These are phyloP conservation scores for Schizopygopsis pylzovi DNA, from an alignment of 2,797 vertebrate genomes.

Conservation along the genomic window DNA sequence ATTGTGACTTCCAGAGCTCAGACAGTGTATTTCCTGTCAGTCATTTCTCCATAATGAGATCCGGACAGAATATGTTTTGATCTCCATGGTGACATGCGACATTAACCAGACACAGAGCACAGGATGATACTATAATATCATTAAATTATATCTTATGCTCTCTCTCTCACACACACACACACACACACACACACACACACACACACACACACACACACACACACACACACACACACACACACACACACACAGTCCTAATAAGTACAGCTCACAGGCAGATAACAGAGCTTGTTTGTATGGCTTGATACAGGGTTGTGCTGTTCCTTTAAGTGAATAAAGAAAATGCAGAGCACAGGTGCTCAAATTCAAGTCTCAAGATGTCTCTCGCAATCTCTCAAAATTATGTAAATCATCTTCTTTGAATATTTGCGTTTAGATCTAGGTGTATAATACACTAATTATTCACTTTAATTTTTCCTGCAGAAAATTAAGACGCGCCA, in stretches of 20 bases:
- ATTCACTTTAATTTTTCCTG: slow-evolving; percentile 74
- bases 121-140: slow-evolving; percentile 44
- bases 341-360: slow-evolving; percentile 69
- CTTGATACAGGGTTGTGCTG: slow-evolving; percentile 15
- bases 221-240: slow-evolving; percentile 1
- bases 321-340: slow-evolving; percentile 57
- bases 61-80: slow-evolving; percentile 66
- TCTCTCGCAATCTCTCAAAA: slow-evolving; percentile 66
- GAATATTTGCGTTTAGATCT: slow-evolving; percentile 78
- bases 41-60: slow-evolving; percentile 73
- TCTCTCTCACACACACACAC: background rate
- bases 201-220: background rate
- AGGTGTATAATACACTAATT: slow-evolving; percentile 74
- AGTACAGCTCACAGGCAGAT: background rate
- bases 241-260: slow-evolving; percentile 1
- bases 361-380: slow-evolving; percentile 77
- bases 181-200: slow-evolving; percentile 3
- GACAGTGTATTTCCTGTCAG: slow-evolving; percentile 25
- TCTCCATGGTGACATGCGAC: slow-evolving; percentile 80
- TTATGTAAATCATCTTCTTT: slow-evolving; percentile 75
- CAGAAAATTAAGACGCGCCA: slow-evolving; percentile 52
- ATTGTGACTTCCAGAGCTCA: slow-evolving; percentile 21
- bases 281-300: background rate
- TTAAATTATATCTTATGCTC: slow-evolving; percentile 9
- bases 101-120: slow-evolving; percentile 59